Conservation (phyloP, 1,140 invertebrate species). For the Patella vulgata region DNA sequence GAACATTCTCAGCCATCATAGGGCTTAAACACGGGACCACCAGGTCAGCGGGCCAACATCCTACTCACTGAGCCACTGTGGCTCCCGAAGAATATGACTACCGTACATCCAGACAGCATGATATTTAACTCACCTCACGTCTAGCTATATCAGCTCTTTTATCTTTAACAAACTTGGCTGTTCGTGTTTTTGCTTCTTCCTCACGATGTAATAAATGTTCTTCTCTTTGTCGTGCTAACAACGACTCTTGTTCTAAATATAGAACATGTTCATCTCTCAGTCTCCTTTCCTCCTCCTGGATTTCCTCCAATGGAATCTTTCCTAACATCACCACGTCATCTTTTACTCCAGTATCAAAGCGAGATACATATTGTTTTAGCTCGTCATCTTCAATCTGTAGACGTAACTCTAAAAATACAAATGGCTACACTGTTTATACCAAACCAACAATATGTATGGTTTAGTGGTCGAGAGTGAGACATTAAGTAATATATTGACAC, state of each 20-base stretch:
- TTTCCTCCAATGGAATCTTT: conserved; percentile 58
- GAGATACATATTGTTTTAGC: conserved; percentile 48
- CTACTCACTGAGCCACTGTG: no score
- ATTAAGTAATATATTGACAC: no score
- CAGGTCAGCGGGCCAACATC: no score
- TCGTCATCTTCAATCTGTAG: conserved; percentile 55
- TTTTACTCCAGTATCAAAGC: conserved; percentile 55
- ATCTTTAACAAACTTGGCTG: conserved; percentile 48
- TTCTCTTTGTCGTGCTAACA: conserved; percentile 34
- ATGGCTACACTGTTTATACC: neutral
- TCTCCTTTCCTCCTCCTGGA: conserved; percentile 59
- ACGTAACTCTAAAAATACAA: conserved; percentile 41
- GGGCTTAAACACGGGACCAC: no score
- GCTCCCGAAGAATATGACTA: no score
- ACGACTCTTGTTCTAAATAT: conserved; percentile 52
- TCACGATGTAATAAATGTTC: conserved; percentile 47
- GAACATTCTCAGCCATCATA: no score
- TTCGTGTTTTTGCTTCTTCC: conserved; percentile 54
- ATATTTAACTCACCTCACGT: conserved; percentile 32
- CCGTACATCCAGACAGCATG: neutral
- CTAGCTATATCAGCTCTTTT: conserved; percentile 44
- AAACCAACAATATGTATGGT: neutral
- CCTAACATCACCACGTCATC: conserved; percentile 63
- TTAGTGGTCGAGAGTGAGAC: no score
- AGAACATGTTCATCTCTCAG: conserved; percentile 60